Percentiles rank a stretch among this genome's conserved stretches.
These are phyloP conservation scores for Anguilla rostrata DNA, from an alignment of 2,113 vertebrate genomes.

Conservation along the genomic window DNA sequence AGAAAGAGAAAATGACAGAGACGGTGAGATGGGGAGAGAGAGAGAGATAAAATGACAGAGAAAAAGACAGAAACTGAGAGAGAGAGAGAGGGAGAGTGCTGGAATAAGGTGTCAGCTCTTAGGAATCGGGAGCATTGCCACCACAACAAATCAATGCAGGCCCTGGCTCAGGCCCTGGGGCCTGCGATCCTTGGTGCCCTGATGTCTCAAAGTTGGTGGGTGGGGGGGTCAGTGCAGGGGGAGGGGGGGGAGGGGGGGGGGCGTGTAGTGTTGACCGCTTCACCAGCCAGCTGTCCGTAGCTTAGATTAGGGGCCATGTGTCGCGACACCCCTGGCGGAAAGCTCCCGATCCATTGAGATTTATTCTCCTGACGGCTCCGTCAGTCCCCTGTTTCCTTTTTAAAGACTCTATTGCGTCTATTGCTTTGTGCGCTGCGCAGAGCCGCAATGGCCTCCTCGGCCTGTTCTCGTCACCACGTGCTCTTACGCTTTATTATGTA, in stretches of 20 bases:
- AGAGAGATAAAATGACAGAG: no score
- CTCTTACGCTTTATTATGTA: background rate
- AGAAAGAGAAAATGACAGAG: no score
- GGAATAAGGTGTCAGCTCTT: background rate
- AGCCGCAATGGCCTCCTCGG: background rate
- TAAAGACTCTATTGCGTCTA: background rate
- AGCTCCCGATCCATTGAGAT: background rate
- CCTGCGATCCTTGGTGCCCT: background rate
- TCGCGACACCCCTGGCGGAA: background rate
- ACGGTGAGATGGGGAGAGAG: no score
- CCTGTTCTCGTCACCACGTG: no score
- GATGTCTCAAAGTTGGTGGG: background rate
- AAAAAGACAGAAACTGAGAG: background rate
- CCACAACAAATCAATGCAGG: background rate
- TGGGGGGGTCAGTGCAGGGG: no score
- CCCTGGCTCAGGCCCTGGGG: background rate
- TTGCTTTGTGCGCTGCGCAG: background rate
- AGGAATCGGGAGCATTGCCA: background rate
- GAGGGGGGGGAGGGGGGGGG: no score
- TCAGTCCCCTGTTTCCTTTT: background rate
- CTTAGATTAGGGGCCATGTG: constrained; percentile 18
- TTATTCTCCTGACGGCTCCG: background rate
- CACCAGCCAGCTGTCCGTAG: constrained; percentile 18
- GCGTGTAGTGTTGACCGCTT: background rate
- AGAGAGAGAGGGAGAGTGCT: background rate